Percentiles rank a stretch among this genome's conserved stretches.
These are phyloP conservation scores for Corythornis leucogaster DNA, from an alignment of 2,797 vertebrate genomes.

Conservation along the genomic window DNA sequence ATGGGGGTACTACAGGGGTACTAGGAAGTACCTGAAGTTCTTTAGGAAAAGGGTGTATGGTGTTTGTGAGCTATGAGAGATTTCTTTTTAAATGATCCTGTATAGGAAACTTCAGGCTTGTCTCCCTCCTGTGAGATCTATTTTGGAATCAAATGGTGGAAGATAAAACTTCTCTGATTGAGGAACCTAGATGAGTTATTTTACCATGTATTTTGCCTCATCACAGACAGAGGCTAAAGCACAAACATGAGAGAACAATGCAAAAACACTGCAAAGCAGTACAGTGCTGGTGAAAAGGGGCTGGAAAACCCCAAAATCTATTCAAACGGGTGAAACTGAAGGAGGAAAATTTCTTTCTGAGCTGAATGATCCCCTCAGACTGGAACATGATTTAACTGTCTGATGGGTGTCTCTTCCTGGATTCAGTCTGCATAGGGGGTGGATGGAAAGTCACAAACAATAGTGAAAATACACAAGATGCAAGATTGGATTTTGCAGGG, in stretches of 20 bases:
- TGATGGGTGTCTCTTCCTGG: background rate
- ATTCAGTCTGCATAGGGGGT: background rate
- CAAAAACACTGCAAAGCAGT: background rate
- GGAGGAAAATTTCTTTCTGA: background rate
- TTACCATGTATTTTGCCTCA: background rate
- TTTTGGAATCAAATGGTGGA: background rate
- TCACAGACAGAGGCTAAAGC: background rate
- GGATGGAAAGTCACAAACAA: background rate
- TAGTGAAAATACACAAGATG: background rate
- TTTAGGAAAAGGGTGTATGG: background rate
- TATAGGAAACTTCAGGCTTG: background rate
- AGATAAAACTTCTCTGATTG: background rate
- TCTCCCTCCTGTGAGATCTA: background rate
- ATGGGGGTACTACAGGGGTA: background rate
- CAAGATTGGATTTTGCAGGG: background rate
- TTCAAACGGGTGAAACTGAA: background rate
- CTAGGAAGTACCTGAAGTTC: background rate
- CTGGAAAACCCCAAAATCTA: background rate
- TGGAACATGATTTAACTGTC: background rate
- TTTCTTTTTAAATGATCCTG: background rate
- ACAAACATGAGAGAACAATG: background rate
- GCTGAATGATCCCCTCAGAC: background rate
- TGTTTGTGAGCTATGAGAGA: background rate
- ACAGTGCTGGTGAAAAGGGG: background rate
- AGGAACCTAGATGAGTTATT: background rate